Evolutionary conservation across 2,797 vertebrate species (phyloP), one percentile per base, ranked within the genome.

Genomic region (Chaunax sp.): DNA sequence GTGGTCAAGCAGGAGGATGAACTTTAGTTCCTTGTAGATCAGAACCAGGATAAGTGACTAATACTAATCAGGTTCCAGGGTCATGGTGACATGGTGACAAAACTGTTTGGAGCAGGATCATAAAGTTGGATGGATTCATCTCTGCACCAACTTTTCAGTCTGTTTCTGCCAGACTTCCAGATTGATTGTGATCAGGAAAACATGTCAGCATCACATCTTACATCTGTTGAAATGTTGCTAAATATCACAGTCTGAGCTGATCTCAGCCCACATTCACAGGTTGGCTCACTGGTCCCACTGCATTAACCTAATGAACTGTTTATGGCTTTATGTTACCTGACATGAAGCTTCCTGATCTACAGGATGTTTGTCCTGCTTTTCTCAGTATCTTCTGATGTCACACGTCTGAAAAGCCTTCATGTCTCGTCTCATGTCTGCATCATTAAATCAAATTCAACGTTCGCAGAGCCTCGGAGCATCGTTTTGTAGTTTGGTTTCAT

Each of bases 221-320:
- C 78, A 77, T 82, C 75, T 88, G 79, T 37, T 3, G 26, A 69
- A 81, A 77, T 40, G 33, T 85, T 84, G 59, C 75, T 55, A 57
- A 75, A 86, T 65, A 55, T 84, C 61, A 41, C 80, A 80, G 86
- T 86, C 69, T 78, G 54, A 46, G 13, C 46, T 84, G 80, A 81
- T 89, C 75, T 78, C 75, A 76, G 65, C 41, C 4, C 56, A 2
- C n/a, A 50, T 72, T 63, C 26, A 45, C 44, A n/a, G 33, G 15
- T 33, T 35, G n/a, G 18, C n/a, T 50, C 30, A 22, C 3, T n/a
- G n/a, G n/a, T n/a, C n/a, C n/a, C n/a, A n/a, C n/a, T n/a, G n/a
- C n/a, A n/a, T n/a, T n/a, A n/a, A n/a, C n/a, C n/a, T n/a, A n/a
- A n/a, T n/a, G n/a, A n/a, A n/a, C n/a, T n/a, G n/a, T n/a, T n/a